Evolutionary conservation across 2,113 vertebrate genomes (phyloP).

Genomic region (Geothlypis trichas): DNA sequence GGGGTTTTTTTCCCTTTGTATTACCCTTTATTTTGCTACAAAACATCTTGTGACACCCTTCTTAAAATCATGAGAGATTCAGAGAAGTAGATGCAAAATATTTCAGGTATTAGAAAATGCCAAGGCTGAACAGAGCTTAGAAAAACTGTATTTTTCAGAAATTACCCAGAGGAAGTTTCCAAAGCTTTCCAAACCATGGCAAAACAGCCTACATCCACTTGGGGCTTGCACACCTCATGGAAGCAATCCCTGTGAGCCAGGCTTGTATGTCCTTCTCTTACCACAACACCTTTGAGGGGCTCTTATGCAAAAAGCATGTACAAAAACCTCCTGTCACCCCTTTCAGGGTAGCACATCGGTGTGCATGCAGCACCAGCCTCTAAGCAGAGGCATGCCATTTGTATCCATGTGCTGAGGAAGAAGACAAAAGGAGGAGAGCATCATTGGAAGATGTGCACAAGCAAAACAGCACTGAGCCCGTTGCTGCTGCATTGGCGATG

Average conservation of each 20-base stretch:
- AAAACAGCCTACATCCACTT: background rate
- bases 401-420: background rate
- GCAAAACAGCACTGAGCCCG: background rate
- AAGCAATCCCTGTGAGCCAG: background rate
- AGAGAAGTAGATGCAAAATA: background rate
- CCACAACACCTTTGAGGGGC: rapidly evolving
- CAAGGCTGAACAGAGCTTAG: background rate
- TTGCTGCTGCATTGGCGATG: background rate
- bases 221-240: background rate
- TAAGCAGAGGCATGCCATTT: background rate
- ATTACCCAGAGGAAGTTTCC: background rate
- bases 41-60: background rate
- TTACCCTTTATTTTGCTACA: background rate
- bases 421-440: background rate
- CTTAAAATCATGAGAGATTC: background rate
- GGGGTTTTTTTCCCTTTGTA: background rate
- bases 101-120: background rate
- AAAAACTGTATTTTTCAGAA: background rate
- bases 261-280: background rate
- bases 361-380: background rate
- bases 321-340: background rate
- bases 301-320: background rate
- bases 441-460: background rate
- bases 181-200: background rate
- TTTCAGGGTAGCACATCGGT: background rate